Conservation (phyloP, 2,113 vertebrate species). For the Gadus chalcogrammus region DNA sequence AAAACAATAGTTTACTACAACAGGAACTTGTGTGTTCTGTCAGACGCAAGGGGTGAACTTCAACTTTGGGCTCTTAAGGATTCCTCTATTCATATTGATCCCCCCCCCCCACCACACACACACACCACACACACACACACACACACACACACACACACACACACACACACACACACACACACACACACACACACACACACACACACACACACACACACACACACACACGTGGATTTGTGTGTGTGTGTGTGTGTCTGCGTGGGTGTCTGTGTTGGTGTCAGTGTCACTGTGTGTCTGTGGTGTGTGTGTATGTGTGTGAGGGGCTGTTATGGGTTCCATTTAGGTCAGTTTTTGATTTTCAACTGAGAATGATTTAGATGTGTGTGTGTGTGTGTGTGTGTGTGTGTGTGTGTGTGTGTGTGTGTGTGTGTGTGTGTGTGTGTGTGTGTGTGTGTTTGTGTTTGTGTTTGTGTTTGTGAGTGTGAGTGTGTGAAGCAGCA, state of each 20-base stretch:
- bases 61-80: conserved; percentile 73
- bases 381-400: too few species aligned
- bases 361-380: too few species aligned
- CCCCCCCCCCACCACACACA: conserved; percentile 11
- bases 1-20: conserved; percentile 86
- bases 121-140: too few species aligned
- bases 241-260: conserved; percentile 28
- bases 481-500: too few species aligned
- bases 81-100: conserved; percentile 61
- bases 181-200: too few species aligned
- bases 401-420: conserved; percentile 23
- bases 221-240: neutral
- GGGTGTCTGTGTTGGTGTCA: conserved; percentile 14
- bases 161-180: too few species aligned
- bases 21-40: conserved; percentile 76
- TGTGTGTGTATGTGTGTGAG: neutral
- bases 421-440: too few species aligned
- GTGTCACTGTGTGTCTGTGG: conserved; percentile 7
- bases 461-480: too few species aligned
- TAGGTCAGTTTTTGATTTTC: conserved; percentile 38
- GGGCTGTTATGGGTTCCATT: conserved; percentile 38
- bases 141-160: too few species aligned
- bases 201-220: too few species aligned
- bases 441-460: too few species aligned
- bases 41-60: conserved; percentile 72